Evolutionary conservation across 2,797 vertebrate species (phyloP).

Genomic region (Gambelia wislizenii): DNA sequence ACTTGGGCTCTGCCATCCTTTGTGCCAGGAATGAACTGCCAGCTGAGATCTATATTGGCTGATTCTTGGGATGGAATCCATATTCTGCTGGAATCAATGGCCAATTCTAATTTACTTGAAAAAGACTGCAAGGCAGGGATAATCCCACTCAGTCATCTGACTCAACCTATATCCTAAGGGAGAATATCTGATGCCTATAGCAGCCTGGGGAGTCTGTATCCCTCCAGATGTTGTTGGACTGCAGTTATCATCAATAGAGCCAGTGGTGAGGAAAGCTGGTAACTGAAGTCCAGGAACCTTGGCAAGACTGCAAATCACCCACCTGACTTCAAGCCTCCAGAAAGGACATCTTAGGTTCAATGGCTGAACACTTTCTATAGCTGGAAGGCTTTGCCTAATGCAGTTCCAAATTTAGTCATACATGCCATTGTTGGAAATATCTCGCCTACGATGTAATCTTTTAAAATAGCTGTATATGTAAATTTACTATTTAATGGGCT

Average conservation of each 20-base stretch:
- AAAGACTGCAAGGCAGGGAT: background rate
- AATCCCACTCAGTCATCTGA: background rate
- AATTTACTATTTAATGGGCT: constrained; percentile 3
- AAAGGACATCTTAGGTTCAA: background rate
- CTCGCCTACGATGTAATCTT: background rate
- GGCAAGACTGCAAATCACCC: background rate
- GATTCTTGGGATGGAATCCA: background rate
- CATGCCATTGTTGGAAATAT: constrained; percentile 15
- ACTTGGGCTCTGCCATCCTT: background rate
- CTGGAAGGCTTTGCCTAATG: constrained; percentile 2
- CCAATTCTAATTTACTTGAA: background rate
- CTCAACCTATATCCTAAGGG: background rate
- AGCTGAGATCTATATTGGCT: background rate
- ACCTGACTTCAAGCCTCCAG: background rate
- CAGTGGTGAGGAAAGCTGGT: background rate
- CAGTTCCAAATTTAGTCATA: constrained; percentile 9
- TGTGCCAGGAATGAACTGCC: background rate
- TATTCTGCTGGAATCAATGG: background rate
- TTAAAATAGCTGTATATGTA: constrained; percentile 16
- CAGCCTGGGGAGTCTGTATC: background rate
- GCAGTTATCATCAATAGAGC: background rate
- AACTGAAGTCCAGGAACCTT: background rate
- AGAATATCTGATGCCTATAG: background rate
- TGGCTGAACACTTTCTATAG: background rate
- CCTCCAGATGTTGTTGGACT: background rate